A percentile compares a stretch with the other conserved stretches of the same genome.
phyloP scores from a whole-genome alignment of 2,113 vertebrate species.

The Brachirus orientalis region DNA sequence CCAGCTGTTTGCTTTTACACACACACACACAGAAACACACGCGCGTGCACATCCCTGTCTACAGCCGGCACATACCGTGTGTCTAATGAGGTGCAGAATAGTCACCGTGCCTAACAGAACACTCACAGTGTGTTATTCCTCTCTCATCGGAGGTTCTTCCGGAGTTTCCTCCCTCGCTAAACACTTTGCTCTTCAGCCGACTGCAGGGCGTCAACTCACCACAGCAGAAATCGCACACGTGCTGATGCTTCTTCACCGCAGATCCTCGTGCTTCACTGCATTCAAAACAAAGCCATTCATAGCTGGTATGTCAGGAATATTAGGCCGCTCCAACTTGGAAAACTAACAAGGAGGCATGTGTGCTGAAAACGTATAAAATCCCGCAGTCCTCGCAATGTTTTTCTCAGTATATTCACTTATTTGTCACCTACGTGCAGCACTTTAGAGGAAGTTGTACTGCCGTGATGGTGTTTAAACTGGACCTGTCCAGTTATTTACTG shows the following conservation, averaged over 20 bases:
- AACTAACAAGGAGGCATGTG: too few species aligned
- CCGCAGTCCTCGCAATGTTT: too few species aligned
- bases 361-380: too few species aligned
- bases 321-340: too few species aligned
- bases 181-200: slow-evolving; percentile 44
- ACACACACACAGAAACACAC: too few species aligned
- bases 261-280: slow-evolving; percentile 17
- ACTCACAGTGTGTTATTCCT: slow-evolving; percentile 61
- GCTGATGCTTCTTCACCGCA: slow-evolving; percentile 36
- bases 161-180: too few species aligned
- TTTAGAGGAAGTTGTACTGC: too few species aligned
- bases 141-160: slow-evolving; percentile 25
- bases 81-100: slow-evolving; percentile 60
- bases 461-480: too few species aligned
- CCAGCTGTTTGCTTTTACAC: not conserved
- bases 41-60: too few species aligned
- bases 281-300: slow-evolving; percentile 45
- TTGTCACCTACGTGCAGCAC: too few species aligned
- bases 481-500: too few species aligned
- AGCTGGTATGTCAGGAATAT: slow-evolving; percentile 20
- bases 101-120: slow-evolving; percentile 60
- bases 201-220: slow-evolving; percentile 39
- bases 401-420: too few species aligned
- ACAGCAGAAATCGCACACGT: slow-evolving; percentile 17
- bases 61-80: slow-evolving; percentile 17